Evolutionary conservation across 2,797 vertebrate species (phyloP), one percentile per base, ranked within the genome.

Genomic region (Limnodromus scolopaceus): DNA sequence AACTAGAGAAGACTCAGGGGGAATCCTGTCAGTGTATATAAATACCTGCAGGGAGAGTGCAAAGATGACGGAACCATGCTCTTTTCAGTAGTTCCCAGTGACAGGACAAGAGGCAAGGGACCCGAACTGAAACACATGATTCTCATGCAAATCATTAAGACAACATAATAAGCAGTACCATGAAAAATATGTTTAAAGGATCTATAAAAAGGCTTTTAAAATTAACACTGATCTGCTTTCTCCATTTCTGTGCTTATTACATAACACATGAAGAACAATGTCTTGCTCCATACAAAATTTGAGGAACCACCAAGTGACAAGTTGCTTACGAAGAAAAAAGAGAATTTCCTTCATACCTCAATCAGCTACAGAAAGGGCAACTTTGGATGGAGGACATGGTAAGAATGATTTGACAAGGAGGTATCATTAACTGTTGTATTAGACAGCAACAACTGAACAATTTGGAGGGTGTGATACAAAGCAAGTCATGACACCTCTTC

Each of bases 241-340:
- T 75, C 46, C 8, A 2, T 39, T 58, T 72, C 17, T 84, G 34
- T 71, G 10, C 34, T 27, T 36, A 58, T 92, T 28, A 80, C 81
- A n/a, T 87, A 97, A 68, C 86, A 97, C 43, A 72, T 94, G 58
- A 97, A 84, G 93, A 98, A 96, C 61, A 95, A 98, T 70, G 92
- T 94, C 25, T 88, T 97, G 79, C 86, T 98, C 55, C 90, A 89
- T 9, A 84, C 57, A 23, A 96, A 96, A 16, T 89, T 97, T 24
- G 98, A 99, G 84, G 96, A 96, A 69, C 82, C 98, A 64, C 93
- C 98, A 70, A 97, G 78, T 88, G 97, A 97, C 39, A 95, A 93
- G 46, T 90, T 96, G 54, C 51, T 89, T 41, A 68, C 41, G 85
- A 96, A 89, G 87, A 95, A 93, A 64, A 78, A 38, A 48, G 66